These are phyloP conservation scores for Pherbina coryleti DNA, from an alignment of 2,888 invertebrate genomes.

Conservation along the genomic window DNA sequence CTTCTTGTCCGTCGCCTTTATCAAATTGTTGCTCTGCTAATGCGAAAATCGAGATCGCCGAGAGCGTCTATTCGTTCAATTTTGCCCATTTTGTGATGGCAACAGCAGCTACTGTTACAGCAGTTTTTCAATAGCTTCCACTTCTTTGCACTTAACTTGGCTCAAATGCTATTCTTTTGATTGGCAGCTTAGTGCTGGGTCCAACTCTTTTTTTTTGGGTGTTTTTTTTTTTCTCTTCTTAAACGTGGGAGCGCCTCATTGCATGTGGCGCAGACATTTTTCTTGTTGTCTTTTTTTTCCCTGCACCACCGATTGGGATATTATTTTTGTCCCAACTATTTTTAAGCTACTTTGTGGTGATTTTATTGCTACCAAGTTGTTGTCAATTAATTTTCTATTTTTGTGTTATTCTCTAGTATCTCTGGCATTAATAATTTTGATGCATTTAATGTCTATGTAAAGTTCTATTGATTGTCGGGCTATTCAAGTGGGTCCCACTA, in stretches of 20 bases:
- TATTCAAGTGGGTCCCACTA: background rate
- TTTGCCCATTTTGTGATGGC: slow-evolving; percentile 5
- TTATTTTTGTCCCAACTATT: background rate
- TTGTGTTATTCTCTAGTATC: background rate
- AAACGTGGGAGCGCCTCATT: slow-evolving; percentile 22
- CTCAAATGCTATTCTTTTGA: background rate
- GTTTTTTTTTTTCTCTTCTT: background rate
- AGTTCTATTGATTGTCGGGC: background rate
- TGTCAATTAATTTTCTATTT: background rate
- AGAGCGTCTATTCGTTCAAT: slow-evolving; percentile 37
- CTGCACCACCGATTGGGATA: background rate
- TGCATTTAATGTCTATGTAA: background rate
- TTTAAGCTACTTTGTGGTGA: no score
- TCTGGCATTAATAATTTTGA: background rate
- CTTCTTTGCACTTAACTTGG: background rate
- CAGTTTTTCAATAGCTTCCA: slow-evolving; percentile 3
- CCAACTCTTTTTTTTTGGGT: background rate
- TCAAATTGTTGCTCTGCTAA: slow-evolving; percentile 49
- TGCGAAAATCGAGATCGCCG: slow-evolving; percentile 51
- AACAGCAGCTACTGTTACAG: background rate
- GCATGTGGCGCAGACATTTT: slow-evolving; percentile 12
- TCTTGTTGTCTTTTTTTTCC: background rate
- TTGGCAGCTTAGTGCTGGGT: background rate
- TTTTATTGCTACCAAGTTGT: no score
- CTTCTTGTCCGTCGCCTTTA: slow-evolving; percentile 7